Percentiles rank a stretch among this genome's conserved stretches.
phyloP scores from a whole-genome alignment of 2,797 vertebrate species.

The Pithecia hirsuta region DNA sequence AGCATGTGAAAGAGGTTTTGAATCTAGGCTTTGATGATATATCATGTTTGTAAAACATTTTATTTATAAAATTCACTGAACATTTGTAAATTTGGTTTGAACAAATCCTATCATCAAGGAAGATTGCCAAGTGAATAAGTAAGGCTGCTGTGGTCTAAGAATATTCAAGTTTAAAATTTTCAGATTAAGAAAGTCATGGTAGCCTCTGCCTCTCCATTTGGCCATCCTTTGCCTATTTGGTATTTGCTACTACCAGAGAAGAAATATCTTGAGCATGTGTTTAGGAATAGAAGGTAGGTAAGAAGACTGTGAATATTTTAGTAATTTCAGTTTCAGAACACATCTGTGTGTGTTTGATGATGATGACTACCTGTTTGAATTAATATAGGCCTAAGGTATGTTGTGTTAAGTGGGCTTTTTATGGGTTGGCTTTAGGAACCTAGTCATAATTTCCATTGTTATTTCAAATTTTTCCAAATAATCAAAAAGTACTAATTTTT shows the following conservation, averaged over 20 bases:
- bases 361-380: not conserved
- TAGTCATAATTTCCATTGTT: slow-evolving; percentile 18
- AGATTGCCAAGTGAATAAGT: not conserved
- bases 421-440: not conserved
- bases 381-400: not conserved
- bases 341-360: not conserved
- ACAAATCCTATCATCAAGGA: not conserved
- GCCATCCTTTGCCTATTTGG: not conserved
- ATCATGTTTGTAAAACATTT: slow-evolving; percentile 2
- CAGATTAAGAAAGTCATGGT: slow-evolving; percentile 3
- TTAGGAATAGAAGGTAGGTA: not conserved
- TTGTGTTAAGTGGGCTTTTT: not conserved
- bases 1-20: not conserved
- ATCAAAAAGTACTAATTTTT: not conserved
- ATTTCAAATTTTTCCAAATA: slow-evolving; percentile 18
- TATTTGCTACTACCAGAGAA: not conserved
- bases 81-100: slow-evolving; percentile 8
- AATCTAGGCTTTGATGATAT: slow-evolving; percentile 13
- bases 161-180: slow-evolving; percentile 19
- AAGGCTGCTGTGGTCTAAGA: slow-evolving; percentile 6
- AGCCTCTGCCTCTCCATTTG: not conserved
- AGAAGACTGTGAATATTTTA: slow-evolving; percentile 6
- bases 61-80: not conserved
- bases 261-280: not conserved
- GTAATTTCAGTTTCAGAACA: not conserved